A percentile compares a stretch with the other conserved stretches of the same genome.
Evolutionary conservation across 53 echinoderm and acorn worm genomes (phyloP).

Genomic region (Stichopus horrens): DNA sequence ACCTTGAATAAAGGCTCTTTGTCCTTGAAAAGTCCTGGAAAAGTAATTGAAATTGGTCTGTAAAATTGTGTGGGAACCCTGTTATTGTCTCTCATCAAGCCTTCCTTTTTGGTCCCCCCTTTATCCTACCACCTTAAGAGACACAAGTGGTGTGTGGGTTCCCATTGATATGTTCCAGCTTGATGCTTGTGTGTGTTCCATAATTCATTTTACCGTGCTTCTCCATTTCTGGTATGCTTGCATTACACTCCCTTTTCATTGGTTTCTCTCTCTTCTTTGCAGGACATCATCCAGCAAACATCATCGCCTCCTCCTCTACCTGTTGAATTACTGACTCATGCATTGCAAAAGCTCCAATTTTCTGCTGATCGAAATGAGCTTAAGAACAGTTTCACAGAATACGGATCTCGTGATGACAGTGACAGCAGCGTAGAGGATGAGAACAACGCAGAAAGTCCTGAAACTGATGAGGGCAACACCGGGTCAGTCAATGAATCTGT

Average conservation of each 20-base stretch:
- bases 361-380: background rate
- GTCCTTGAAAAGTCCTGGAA: too few species aligned
- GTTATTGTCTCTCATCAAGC: too few species aligned
- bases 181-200: background rate
- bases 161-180: background rate
- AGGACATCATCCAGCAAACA: constrained; percentile 52
- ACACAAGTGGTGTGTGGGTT: background rate
- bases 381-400: constrained; percentile 14
- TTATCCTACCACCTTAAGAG: background rate
- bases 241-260: background rate
- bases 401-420: background rate
- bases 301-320: constrained; percentile 62
- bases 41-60: too few species aligned
- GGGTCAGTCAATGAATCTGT: too few species aligned
- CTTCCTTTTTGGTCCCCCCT: too few species aligned
- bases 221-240: background rate
- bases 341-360: background rate
- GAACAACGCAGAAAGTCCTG: background rate
- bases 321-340: constrained; percentile 14
- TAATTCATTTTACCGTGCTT: background rate
- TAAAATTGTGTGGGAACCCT: too few species aligned
- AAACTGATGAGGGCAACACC: background rate
- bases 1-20: too few species aligned
- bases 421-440: background rate
- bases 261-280: constrained; percentile 9